These are phyloP conservation scores for Muscidifurax raptorellus DNA, from an alignment of 1,140 invertebrate genomes.

Conservation along the genomic window DNA sequence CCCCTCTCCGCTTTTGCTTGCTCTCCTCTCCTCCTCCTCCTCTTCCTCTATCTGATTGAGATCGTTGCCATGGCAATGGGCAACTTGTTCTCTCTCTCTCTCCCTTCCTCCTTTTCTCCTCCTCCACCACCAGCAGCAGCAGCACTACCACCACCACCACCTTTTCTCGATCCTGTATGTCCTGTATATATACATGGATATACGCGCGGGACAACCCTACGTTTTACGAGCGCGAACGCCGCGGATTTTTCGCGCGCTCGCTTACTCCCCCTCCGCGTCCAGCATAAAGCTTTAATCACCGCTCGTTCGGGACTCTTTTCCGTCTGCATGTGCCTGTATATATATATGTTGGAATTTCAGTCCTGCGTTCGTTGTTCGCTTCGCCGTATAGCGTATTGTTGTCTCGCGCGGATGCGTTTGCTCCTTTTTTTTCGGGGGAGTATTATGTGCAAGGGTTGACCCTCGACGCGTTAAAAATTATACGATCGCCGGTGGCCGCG, in stretches of 20 bases:
- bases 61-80: conserved; percentile 71
- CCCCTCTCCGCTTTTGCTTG: conserved; percentile 47
- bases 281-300: conserved; percentile 18
- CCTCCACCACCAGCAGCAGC: neutral
- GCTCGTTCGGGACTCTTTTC: neutral
- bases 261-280: neutral
- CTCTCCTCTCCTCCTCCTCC: conserved; percentile 57
- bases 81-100: conserved; percentile 57
- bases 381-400: neutral
- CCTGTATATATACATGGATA: neutral
- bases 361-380: neutral
- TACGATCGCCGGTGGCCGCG: neutral
- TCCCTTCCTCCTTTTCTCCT: conserved; percentile 6
- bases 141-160: conserved; percentile 4
- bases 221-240: conserved; percentile 35
- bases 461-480: neutral
- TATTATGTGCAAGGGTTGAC: neutral
- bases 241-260: conserved; percentile 17
- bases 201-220: neutral
- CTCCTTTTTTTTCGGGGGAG: neutral
- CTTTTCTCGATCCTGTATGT: neutral
- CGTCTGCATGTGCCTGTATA: neutral
- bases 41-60: conserved; percentile 69
- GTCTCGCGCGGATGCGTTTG: neutral
- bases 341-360: neutral